Conservation (phyloP, 2,888 invertebrate genomes). For the Agrochola circellaris region DNA sequence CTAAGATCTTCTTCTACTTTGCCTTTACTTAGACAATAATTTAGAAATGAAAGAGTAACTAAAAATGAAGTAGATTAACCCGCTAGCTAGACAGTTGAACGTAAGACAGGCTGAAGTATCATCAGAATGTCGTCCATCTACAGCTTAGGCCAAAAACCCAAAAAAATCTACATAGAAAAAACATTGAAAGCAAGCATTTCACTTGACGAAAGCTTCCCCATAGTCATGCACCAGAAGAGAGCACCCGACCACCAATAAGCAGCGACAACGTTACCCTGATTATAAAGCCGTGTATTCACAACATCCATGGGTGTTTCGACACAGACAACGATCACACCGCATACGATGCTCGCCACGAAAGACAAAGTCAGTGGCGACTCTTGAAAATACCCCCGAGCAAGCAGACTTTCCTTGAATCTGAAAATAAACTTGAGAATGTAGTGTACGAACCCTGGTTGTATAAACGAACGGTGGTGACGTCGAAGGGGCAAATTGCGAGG, state of each 20-base stretch:
- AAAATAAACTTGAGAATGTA: conserved; percentile 66
- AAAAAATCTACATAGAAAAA: neutral
- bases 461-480: conserved; percentile 95
- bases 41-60: neutral
- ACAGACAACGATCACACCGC: conserved; percentile 93
- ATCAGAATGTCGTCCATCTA: neutral
- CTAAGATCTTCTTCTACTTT: neutral
- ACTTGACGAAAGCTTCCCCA: conserved; percentile 32
- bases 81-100: neutral
- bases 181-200: conserved; percentile 16
- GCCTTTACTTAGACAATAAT: neutral
- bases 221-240: conserved; percentile 36
- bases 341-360: conserved; percentile 93
- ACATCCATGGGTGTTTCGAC: conserved; percentile 97
- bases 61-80: neutral
- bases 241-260: conserved; percentile 36
- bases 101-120: neutral
- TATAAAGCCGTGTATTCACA: conserved; percentile 95
- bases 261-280: conserved; percentile 92
- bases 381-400: conserved; percentile 79
- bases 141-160: neutral
- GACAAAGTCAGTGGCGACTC: conserved; percentile 92
- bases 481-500: conserved; percentile 95
- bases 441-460: conserved; percentile 95
- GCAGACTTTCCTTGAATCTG: conserved; percentile 83